Evolutionary conservation across 2,113 vertebrate genomes (phyloP), one percentile per base, ranked within the genome.

Genomic region (Mobula birostris): DNA sequence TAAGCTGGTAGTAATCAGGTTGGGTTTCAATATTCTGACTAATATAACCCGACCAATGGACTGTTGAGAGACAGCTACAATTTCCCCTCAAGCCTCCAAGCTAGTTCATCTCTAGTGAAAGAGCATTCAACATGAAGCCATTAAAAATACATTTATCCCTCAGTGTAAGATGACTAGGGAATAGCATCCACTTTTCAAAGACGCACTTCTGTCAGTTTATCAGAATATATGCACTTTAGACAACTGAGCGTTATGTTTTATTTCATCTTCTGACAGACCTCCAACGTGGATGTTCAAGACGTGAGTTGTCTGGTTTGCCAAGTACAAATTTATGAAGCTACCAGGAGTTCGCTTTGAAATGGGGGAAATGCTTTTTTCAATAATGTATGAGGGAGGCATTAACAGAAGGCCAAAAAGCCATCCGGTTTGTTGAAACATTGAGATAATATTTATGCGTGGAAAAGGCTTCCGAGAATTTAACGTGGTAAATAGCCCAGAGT

Each of bases 221-320:
- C 85, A 19, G 63, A 90, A 66, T 32, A 66, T 19, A 90, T 66
- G 61, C 32, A 90, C 32, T 90, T 32, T 32, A 90, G 17, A 63
- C 3, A 90, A 32, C 5, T n/a, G 29, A 66, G 29, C 61, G 1
- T 29, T n/a, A 14, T n/a, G 2, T 66, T 61, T 90, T 66, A 90
- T 90, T 90, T 90, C 29, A 12, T n/a, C 85, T 90, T 19, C 85
- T 90, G 85, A 90, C 85, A 90, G 29, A 36, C 63, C n/a, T 90
- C n/a, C 63, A 90, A 58, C 82, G 12, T 85, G 56, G 58, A 61
- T 85, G 82, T 27, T 58, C 82, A 61, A 66, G 85, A 66, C n/a
- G 15, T 32, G 61, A 90, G 29, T 32, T 88, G 85, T 36, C 61
- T 66, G 61, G 61, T 68, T 90, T 32, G 61, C 63, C 32, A 32